Percentiles rank a stretch among this genome's conserved stretches.
Conservation (phyloP, 2,888 invertebrate species). For the Drosophila macrospina region DNA sequence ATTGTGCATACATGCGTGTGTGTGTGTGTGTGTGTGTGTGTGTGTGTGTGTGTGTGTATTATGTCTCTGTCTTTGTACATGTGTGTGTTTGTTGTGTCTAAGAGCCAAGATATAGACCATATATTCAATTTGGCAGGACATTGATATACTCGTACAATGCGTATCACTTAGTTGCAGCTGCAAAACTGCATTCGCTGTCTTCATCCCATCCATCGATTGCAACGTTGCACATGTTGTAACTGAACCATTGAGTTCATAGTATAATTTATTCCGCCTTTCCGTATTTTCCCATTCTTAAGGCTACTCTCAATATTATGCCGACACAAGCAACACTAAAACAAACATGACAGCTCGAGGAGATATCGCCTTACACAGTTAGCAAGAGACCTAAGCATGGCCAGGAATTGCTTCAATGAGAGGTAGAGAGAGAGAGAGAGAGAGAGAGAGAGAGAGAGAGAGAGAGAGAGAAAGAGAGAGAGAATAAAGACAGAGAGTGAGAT, state of each 20-base stretch:
- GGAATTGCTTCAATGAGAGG: background rate
- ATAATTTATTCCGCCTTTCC: slow-evolving; percentile 19
- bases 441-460: too few species aligned
- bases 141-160: slow-evolving; percentile 42
- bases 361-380: slow-evolving; percentile 6
- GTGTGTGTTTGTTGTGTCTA: slow-evolving; percentile 5
- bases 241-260: slow-evolving; percentile 3
- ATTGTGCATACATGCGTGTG: slow-evolving; percentile 1
- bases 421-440: too few species aligned
- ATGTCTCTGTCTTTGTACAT: background rate
- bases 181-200: slow-evolving; percentile 24
- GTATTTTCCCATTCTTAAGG: background rate
- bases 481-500: too few species aligned
- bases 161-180: slow-evolving; percentile 37
- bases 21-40: slow-evolving; percentile 1
- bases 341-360: slow-evolving; percentile 15
- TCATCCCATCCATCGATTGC: slow-evolving; percentile 38
- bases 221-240: slow-evolving; percentile 1
- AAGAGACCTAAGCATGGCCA: slow-evolving; percentile 1
- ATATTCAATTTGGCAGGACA: slow-evolving; percentile 45
- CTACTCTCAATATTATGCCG: slow-evolving; percentile 17
- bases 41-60: background rate
- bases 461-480: too few species aligned
- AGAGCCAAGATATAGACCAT: slow-evolving; percentile 4
- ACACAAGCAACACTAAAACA: slow-evolving; percentile 19